phyloP scores from a whole-genome alignment of 2,797 vertebrate species.

The Meriones psammophilus region DNA sequence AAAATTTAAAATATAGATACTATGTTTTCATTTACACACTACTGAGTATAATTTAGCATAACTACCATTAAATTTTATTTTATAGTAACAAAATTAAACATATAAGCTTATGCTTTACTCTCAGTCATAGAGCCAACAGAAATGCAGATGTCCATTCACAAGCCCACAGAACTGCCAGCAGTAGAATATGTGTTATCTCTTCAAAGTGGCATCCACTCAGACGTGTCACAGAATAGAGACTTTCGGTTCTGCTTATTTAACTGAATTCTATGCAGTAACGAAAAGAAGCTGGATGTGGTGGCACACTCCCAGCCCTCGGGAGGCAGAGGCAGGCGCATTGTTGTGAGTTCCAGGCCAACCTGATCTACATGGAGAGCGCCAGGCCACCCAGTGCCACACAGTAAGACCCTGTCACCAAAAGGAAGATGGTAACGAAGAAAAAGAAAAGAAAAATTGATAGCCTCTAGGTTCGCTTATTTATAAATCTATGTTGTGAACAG shows the following conservation, averaged over 20 bases:
- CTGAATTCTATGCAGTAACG: background rate
- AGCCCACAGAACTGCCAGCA: slow-evolving; percentile 18
- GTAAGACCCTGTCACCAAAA: background rate
- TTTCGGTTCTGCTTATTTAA: slow-evolving; percentile 48
- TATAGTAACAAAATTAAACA: background rate
- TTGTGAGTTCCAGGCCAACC: background rate
- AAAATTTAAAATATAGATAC: background rate
- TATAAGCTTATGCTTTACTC: background rate
- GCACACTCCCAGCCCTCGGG: background rate
- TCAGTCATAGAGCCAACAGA: slow-evolving; percentile 10
- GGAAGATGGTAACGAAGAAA: background rate
- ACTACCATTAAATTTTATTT: slow-evolving; percentile 4
- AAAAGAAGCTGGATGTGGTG: background rate
- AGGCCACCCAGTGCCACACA: background rate
- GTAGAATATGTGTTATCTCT: background rate
- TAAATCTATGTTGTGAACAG: background rate
- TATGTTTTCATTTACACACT: background rate
- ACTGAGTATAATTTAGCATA: background rate
- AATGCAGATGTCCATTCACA: slow-evolving; percentile 20
- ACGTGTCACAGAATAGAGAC: background rate
- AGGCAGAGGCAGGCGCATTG: background rate
- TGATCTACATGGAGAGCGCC: background rate
- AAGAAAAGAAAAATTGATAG: background rate
- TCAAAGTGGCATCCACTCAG: background rate
- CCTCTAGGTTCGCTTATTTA: background rate